Conservation (phyloP, 2,888 invertebrate genomes). For the Caenorhabditis sinica region DNA sequence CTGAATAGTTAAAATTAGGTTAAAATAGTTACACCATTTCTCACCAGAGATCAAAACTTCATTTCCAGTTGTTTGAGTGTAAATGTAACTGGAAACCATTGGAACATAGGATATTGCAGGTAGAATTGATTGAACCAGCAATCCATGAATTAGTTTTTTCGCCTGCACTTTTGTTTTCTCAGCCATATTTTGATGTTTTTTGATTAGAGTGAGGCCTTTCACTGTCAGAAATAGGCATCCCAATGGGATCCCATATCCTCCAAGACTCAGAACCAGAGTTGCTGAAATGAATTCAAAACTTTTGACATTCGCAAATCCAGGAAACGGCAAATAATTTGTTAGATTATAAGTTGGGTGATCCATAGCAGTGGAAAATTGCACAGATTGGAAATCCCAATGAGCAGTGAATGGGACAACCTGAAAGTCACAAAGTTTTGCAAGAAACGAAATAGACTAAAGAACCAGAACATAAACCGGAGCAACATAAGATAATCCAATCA, state of each 20-base stretch:
- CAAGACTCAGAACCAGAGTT: slow-evolving; percentile 24
- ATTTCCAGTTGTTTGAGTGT: slow-evolving; percentile 43
- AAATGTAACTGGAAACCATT: slow-evolving; percentile 47
- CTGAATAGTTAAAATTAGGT: neutral
- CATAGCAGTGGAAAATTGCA: neutral
- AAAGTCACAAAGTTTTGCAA: neutral
- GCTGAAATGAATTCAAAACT: slow-evolving; percentile 35
- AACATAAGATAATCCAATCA: slow-evolving; percentile 25
- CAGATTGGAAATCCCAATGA: slow-evolving; percentile 29
- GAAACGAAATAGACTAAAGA: neutral
- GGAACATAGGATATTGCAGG: slow-evolving; percentile 45
- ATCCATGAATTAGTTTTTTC: slow-evolving; percentile 29
- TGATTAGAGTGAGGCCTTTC: neutral
- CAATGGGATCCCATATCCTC: slow-evolving; percentile 37
- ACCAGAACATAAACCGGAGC: slow-evolving; percentile 36
- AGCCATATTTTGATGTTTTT: slow-evolving; percentile 8
- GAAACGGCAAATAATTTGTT: slow-evolving; percentile 22
- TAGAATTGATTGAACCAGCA: slow-evolving; percentile 34
- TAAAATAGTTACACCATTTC: neutral
- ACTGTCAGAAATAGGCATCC: slow-evolving; percentile 3
- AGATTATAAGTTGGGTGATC: slow-evolving; percentile 44
- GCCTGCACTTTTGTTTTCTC: slow-evolving; percentile 21
- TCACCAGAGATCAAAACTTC: slow-evolving; percentile 42
- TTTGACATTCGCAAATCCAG: slow-evolving; percentile 35
- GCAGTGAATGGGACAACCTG: slow-evolving; percentile 45